A percentile compares a stretch with the other conserved stretches of the same genome.
These are phyloP conservation scores for Ischnus inquisitorius DNA, from an alignment of 2,888 invertebrate species.

Conservation along the genomic window DNA sequence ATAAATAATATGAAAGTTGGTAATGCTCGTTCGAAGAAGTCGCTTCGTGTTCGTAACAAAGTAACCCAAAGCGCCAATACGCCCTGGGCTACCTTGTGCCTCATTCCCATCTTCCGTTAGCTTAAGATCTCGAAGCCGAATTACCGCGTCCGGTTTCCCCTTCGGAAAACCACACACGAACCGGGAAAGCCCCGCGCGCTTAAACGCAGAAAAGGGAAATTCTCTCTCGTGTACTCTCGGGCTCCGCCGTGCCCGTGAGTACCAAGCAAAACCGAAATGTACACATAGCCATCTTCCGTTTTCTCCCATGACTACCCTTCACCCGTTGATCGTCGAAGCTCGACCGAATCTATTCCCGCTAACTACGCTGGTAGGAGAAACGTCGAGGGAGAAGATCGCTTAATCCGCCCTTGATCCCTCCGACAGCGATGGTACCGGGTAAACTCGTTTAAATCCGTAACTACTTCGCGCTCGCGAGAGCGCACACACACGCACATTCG, in stretches of 20 bases:
- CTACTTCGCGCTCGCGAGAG: conserved; percentile 33
- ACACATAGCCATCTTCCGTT: not conserved
- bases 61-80: conserved; percentile 52
- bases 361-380: conserved; percentile 45
- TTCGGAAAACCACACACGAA: conserved; percentile 40
- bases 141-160: conserved; percentile 37
- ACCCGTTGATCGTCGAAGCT: conserved; percentile 48
- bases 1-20: not conserved
- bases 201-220: no score
- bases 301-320: conserved; percentile 4
- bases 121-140: conserved; percentile 42
- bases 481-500: not conserved
- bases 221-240: no score
- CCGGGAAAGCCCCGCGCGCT: conserved; percentile 12
- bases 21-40: conserved; percentile 26
- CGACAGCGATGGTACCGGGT: conserved; percentile 55
- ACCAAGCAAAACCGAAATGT: conserved; percentile 10
- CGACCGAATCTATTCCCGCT: conserved; percentile 62
- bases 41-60: conserved; percentile 48
- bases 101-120: conserved; percentile 17
- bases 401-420: conserved; percentile 61
- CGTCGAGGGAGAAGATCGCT: conserved; percentile 15
- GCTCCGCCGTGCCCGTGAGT: not conserved
- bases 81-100: conserved; percentile 16
- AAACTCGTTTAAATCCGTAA: conserved; percentile 64